Percentiles rank a stretch among this genome's conserved stretches.
These are phyloP conservation scores for Oreochromis aureus DNA, from an alignment of 2,113 vertebrate genomes.

Conservation along the genomic window DNA sequence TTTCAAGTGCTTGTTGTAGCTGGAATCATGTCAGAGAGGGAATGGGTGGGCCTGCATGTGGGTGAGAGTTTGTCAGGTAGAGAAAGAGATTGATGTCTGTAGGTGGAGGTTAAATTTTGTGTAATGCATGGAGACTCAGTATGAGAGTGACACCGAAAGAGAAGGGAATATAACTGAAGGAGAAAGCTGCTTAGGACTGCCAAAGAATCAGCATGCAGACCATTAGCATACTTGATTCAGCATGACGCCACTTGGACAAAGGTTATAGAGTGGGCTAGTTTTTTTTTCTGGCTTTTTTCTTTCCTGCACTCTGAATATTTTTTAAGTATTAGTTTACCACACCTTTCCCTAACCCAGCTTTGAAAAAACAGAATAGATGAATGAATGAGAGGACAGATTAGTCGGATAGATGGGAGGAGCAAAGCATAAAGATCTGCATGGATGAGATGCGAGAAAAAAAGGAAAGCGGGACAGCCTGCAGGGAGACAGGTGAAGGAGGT, in stretches of 20 bases:
- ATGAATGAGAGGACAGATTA: not conserved
- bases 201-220: not conserved
- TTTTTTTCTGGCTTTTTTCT: not conserved
- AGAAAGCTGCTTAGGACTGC: not conserved
- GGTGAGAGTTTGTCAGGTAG: slow-evolving; percentile 45
- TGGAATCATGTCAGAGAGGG: slow-evolving; percentile 12
- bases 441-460: not conserved
- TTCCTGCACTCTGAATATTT: not conserved
- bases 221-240: not conserved
- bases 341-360: not conserved
- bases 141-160: not conserved
- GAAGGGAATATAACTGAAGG: not conserved
- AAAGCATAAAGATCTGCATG: not conserved
- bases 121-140: slow-evolving; percentile 23
- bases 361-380: not conserved
- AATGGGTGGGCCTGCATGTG: slow-evolving; percentile 33
- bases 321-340: not conserved
- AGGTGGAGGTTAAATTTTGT: slow-evolving; percentile 54
- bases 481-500: not conserved
- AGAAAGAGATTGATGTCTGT: slow-evolving; percentile 39
- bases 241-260: not conserved
- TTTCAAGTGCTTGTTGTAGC: not conserved
- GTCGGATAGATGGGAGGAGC: not conserved
- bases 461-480: slow-evolving; percentile 4
- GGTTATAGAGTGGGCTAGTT: not conserved